Base-by-base conservation (phyloP, 2,113 vertebrate genomes). In the Thermophis baileyi region DNA sequence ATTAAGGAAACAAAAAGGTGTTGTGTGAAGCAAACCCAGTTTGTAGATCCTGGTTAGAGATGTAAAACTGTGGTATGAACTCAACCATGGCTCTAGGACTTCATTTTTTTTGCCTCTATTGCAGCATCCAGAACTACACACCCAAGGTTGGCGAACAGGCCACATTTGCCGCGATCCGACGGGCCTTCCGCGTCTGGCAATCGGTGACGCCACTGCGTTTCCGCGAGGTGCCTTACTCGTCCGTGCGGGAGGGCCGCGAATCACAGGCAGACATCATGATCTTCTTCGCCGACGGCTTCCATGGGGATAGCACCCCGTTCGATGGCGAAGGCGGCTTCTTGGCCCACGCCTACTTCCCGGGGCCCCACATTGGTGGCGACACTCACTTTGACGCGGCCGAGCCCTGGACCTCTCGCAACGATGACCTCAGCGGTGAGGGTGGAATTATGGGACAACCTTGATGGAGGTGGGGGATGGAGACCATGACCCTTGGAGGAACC, bases 211-310 rank as follows among this genome's bases (percentile, higher is more conserved):
- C 98, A 0, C 96, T 99, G 93, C 98, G 96, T 81, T 99, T 99
- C 97, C 97, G 98, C 0, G 99, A 99, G 95, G 98, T 99, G 18
- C 98, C 98, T 85, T 99, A 97, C 94, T 95, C 96, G 93, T 98
- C 98, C 6, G 98, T 99, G 95, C 95, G 95, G 1, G 98, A 97
- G 69, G 98, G 98, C 93, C 97, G 98, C 0, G 97, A 98, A 89
- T 98, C 98, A 90, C 98, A 97, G 46, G 98, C 99, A 0, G 99
- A 99, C 97, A 99, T 99, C 98, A 99, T 99, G 98, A 97, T 99
- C 85, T 98, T 98, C 96, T 99, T 99, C 9, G 96, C 98, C 0
- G 98, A 99, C 89, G 98, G 98, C 1, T 99, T 98, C 96, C 99
- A 99, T 0, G 99, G 98, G 0, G 99, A 99, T 98, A 99, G 98